These are phyloP conservation scores for Rhorus exstirpatorius DNA, from an alignment of 2,888 invertebrate species.

Conservation along the genomic window DNA sequence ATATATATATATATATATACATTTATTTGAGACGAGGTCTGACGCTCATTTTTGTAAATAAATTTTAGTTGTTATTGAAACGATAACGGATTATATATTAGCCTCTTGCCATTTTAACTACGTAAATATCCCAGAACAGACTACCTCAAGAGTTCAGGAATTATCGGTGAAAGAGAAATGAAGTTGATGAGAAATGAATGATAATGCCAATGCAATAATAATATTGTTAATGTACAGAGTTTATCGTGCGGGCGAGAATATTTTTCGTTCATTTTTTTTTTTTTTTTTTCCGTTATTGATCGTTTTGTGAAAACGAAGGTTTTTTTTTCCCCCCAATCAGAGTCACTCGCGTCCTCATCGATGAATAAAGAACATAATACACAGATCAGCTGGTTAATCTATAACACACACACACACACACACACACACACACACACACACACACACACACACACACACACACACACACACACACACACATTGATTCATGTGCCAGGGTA, in stretches of 20 bases:
- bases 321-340: not conserved
- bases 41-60: slow-evolving; percentile 72
- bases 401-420: too few species aligned
- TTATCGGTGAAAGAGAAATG: slow-evolving; percentile 82
- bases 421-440: not conserved
- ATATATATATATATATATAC: slow-evolving; percentile 59
- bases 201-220: slow-evolving; percentile 85
- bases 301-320: not conserved
- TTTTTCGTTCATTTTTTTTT: slow-evolving; percentile 40
- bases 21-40: slow-evolving; percentile 72
- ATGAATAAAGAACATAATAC: slow-evolving; percentile 20
- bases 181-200: slow-evolving; percentile 78
- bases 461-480: not conserved
- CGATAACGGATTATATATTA: slow-evolving; percentile 80
- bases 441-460: not conserved
- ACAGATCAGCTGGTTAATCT: slow-evolving; percentile 1
- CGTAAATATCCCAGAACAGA: slow-evolving; percentile 84
- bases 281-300: slow-evolving; percentile 3
- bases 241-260: slow-evolving; percentile 76
- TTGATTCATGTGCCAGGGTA: slow-evolving; percentile 59
- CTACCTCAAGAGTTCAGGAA: slow-evolving; percentile 86
- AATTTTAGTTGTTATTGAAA: slow-evolving; percentile 70
- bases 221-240: slow-evolving; percentile 77
- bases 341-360: not conserved
- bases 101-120: slow-evolving; percentile 84